Base-by-base conservation (phyloP, 2,797 vertebrate species). In the Pampus argenteus region DNA sequence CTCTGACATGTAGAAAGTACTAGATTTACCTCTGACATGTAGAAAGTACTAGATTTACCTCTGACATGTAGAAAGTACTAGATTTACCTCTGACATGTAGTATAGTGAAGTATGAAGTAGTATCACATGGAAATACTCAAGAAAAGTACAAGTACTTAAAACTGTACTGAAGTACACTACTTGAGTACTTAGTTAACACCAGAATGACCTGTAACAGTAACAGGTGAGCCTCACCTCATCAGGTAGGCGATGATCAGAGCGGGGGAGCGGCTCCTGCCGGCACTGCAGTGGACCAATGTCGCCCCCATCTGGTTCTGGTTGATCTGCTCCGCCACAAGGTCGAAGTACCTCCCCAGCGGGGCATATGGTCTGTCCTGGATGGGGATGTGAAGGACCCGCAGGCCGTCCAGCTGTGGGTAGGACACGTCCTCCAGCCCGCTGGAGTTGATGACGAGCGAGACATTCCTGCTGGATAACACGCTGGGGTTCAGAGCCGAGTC, bases 171-270 rank as follows among this genome's bases (percentile, higher is more conserved):
- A 29, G 28, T 29, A 29, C 1, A 29, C 5, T 29, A 29, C 4
- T 29, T 6, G 28, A 29, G 28, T 29, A 29, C 28, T 29, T n/a
- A n/a, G n/a, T n/a, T n/a, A n/a, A n/a, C n/a, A n/a, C n/a, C n/a
- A n/a, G n/a, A n/a, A n/a, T n/a, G n/a, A n/a, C n/a, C n/a, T n/a
- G n/a, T n/a, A n/a, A n/a, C n/a, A n/a, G 38, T 14, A 40, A 3
- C 13, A 40, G 38, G 38, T 40, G 38, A 36, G 34, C 11, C 49
- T 4, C 3, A 57, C 82, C 86, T 91, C 85, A 94, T 91, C 44
- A 94, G 89, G 76, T 90, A 91, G 38, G 92, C 93, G 85, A 94
- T 88, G 73, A 94, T 49, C 55, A 95, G 88, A 0, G 91, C 38
- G 0, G 94, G 81, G 0, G 93, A 94, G 1, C 93, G 83, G 71